phyloP scores from a whole-genome alignment of 2,888 invertebrate species.

The Auanema sp. region DNA sequence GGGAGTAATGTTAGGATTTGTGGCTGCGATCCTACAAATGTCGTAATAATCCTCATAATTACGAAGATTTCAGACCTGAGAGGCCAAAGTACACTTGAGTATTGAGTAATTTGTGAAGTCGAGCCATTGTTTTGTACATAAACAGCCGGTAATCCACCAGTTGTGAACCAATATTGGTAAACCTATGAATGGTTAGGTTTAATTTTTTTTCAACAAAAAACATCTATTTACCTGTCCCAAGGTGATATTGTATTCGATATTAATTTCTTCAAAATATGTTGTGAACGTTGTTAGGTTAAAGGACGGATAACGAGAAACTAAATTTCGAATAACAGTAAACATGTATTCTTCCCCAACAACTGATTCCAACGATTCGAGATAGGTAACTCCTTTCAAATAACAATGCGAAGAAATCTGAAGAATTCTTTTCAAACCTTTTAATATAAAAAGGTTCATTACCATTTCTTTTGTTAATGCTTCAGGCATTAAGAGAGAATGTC shows the following conservation, averaged over 20 bases:
- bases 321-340: constrained; percentile 36
- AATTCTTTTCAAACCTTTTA: not conserved
- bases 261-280: constrained; percentile 34
- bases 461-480: constrained; percentile 34
- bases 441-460: constrained; percentile 15
- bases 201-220: not conserved
- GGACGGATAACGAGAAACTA: constrained; percentile 26
- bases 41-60: not conserved
- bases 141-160: constrained; percentile 42
- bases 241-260: constrained; percentile 35
- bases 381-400: constrained; percentile 56
- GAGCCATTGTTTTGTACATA: constrained; percentile 34
- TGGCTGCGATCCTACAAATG: not conserved
- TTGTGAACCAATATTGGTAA: constrained; percentile 42
- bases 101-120: constrained; percentile 31
- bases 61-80: constrained; percentile 20
- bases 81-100: constrained; percentile 32
- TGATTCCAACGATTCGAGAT: constrained; percentile 51
- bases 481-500: constrained; percentile 43
- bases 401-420: constrained; percentile 55
- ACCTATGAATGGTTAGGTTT: constrained; percentile 22
- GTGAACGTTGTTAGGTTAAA: constrained; percentile 41
- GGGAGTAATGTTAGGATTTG: constrained; percentile 18
- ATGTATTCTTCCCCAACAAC: constrained; percentile 51
- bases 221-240: constrained; percentile 30